Evolutionary conservation across 1,140 invertebrate species (phyloP), one percentile per base, ranked within the genome.

Genomic region (Caerostris darwini): DNA sequence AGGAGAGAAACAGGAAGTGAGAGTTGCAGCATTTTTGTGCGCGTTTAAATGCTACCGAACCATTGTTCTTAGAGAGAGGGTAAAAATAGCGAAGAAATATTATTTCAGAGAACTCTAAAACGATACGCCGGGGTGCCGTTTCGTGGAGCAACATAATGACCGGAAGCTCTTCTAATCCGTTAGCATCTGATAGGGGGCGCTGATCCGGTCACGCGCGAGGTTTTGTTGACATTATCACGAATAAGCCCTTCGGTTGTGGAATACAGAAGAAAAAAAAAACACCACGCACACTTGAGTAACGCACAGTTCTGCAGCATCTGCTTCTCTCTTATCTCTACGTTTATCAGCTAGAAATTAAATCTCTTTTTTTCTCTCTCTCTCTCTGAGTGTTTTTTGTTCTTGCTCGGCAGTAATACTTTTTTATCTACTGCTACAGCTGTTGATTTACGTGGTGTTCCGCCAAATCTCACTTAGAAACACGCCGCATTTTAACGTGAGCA

Each of bases 211-310:
- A 94, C 92, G 86, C 86, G 86, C 92, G 56, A 77, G 59, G 54
- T 89, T 94, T 82, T 94, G 85, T 94, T 89, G 86, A 94, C 92
- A 94, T 34, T 64, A 71, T 94, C 85, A 88, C 67, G 90, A 81
- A 82, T 58, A 53, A 89, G 87, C 64, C 34, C 69, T 90, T 90
- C 34, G 8, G 53, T 90, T 19, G 7, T 12, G 57, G 56, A 19
- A 8, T 3, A 34, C 10, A 59, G 64, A 50, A 59, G 14, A n/a
- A n/a, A n/a, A n/a, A n/a, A n/a, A n/a, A n/a, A n/a, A n/a, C n/a
- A 87, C 19, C 50, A 7, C 8, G 58, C 50, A 7, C 8, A 77
- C 71, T 77, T 77, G 34, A 77, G 71, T 87, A 56, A 53, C 12
- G 57, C 54, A 90, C 61, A 17, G 61, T 50, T 50, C 64, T 34